Percentiles rank a stretch among this genome's conserved stretches.
Conservation (phyloP, 1,140 invertebrate genomes). For the Drepana arcuata region DNA sequence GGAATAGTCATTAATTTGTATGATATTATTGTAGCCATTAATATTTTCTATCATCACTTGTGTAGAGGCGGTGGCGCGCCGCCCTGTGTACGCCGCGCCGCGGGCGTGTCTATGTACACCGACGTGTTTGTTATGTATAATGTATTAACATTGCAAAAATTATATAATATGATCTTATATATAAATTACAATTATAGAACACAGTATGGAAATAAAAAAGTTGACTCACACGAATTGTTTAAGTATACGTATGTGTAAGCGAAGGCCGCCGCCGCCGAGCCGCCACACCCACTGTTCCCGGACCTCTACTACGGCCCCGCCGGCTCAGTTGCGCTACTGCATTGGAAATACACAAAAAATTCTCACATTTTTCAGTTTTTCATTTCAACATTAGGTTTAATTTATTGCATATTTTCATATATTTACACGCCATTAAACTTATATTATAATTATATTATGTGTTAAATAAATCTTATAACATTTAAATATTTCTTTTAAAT, state of each 20-base stretch:
- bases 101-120: constrained; percentile 66
- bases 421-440: constrained; percentile 1
- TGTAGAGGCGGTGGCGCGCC: constrained; percentile 23
- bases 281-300: constrained; percentile 1
- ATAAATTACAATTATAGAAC: constrained; percentile 71
- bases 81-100: constrained; percentile 36
- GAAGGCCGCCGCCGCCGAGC: constrained; percentile 23
- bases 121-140: constrained; percentile 70
- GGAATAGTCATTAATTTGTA: constrained; percentile 72
- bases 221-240: constrained; percentile 65
- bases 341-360: constrained; percentile 53
- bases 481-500: too few relatives aligned
- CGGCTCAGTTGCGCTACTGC: constrained; percentile 29
- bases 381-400: constrained; percentile 22
- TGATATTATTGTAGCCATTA: constrained; percentile 70
- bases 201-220: constrained; percentile 69
- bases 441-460: too few relatives aligned
- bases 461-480: too few relatives aligned
- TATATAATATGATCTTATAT: constrained; percentile 71
- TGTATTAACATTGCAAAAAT: constrained; percentile 71
- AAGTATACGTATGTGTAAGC: constrained; percentile 32
- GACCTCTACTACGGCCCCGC: constrained; percentile 16
- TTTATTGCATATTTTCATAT: background rate
- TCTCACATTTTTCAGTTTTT: constrained; percentile 50
- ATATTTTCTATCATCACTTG: constrained; percentile 67